Conservation (phyloP, 1,140 invertebrate species). For the Dryas iulia region DNA sequence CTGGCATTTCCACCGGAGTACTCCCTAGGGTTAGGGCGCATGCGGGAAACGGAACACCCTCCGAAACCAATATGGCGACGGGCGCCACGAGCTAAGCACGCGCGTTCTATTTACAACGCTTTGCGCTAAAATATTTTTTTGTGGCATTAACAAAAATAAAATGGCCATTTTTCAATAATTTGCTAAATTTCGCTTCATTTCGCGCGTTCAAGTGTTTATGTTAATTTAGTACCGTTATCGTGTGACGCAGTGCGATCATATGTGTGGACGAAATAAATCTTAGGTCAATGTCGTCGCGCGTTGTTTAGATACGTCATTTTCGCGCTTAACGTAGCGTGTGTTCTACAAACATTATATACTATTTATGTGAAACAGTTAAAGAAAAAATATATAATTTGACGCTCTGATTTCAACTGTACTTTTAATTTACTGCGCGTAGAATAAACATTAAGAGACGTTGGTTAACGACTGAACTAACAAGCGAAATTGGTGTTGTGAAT, state of each 20-base stretch:
- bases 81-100: slow-evolving; percentile 68
- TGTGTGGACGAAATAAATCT: slow-evolving; percentile 32
- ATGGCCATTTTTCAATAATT: neutral
- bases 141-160: slow-evolving; percentile 7
- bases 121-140: slow-evolving; percentile 29
- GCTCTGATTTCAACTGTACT: slow-evolving; percentile 5
- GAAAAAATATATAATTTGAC: slow-evolving; percentile 16
- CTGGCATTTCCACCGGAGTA: slow-evolving; percentile 33
- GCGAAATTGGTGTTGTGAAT: neutral
- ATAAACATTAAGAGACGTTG: neutral
- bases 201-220: neutral
- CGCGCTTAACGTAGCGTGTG: slow-evolving; percentile 26
- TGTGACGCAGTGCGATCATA: slow-evolving; percentile 60
- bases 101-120: slow-evolving; percentile 59
- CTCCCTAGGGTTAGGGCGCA: slow-evolving; percentile 53
- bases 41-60: slow-evolving; percentile 58
- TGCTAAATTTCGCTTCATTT: neutral
- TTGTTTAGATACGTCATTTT: slow-evolving; percentile 27
- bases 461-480: neutral
- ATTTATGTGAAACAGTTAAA: slow-evolving; percentile 16
- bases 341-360: slow-evolving; percentile 13
- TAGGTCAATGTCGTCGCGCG: slow-evolving; percentile 38
- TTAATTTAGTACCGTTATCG: slow-evolving; percentile 5
- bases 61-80: slow-evolving; percentile 69
- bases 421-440: neutral